A percentile compares a stretch with the other conserved stretches of the same genome.
These are phyloP conservation scores for Drosophila paulistorum DNA, from an alignment of 1,140 invertebrate genomes.

Conservation along the genomic window DNA sequence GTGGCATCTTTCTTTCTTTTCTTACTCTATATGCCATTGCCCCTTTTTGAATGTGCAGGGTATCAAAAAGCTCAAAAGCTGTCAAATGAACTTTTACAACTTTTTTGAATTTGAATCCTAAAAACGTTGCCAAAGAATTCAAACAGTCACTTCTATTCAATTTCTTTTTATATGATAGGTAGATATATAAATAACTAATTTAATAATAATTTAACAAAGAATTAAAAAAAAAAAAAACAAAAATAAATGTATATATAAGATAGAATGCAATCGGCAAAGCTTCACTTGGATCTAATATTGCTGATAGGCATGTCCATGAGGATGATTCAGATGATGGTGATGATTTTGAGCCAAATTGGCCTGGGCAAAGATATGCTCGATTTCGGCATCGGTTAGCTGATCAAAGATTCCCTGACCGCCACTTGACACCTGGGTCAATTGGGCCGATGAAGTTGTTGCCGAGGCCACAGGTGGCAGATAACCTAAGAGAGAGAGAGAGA, in stretches of 20 bases:
- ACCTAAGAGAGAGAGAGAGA: conserved; percentile 32
- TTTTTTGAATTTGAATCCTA: neutral
- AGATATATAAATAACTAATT: conserved; percentile 72
- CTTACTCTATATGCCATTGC: too few relatives aligned
- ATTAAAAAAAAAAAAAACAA: conserved; percentile 47
- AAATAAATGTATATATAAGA: conserved; percentile 26
- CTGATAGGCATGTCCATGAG: conserved; percentile 42
- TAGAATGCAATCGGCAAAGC: conserved; percentile 8
- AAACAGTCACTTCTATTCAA: neutral
- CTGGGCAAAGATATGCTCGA: conserved; percentile 77
- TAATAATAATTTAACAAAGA: conserved; percentile 62
- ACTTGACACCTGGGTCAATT: conserved; percentile 32
- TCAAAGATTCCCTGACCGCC: conserved; percentile 66
- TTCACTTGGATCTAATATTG: conserved; percentile 45
- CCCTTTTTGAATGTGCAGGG: too few relatives aligned
- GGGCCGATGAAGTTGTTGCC: conserved; percentile 28
- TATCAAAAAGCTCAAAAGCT: neutral
- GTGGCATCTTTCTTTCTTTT: too few relatives aligned
- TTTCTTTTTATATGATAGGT: neutral
- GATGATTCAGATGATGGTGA: conserved; percentile 26
- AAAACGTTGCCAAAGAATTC: neutral
- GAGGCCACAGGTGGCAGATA: conserved; percentile 62
- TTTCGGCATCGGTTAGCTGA: conserved; percentile 70
- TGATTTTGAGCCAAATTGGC: conserved; percentile 67
- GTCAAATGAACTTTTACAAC: neutral